Evolutionary conservation across 2,113 vertebrate species (phyloP).

Genomic region (Theropithecus gelada): DNA sequence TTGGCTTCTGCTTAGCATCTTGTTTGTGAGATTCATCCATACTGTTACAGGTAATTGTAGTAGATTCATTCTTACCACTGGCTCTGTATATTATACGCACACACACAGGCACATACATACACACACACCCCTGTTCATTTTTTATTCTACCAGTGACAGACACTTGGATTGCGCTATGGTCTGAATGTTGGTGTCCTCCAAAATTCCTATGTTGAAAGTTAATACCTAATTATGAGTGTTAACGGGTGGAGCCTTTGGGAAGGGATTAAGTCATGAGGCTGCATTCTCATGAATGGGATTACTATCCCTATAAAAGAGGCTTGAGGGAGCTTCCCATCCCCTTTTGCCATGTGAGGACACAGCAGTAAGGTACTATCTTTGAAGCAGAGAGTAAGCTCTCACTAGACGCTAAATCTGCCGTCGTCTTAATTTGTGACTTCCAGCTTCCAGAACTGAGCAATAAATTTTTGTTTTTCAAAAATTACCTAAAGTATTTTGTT

Average conservation of each 20-base stretch:
- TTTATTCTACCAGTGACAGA: not conserved
- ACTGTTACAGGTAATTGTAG: not conserved
- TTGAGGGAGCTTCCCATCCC: not conserved
- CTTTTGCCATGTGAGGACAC: not conserved
- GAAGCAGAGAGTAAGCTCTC: not conserved
- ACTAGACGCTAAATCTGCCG: not conserved
- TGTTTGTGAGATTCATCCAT: not conserved
- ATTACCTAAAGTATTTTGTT: not conserved
- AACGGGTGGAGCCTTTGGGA: not conserved
- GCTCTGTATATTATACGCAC: not conserved
- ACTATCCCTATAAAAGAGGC: not conserved
- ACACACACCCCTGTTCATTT: not conserved
- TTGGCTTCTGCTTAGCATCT: not conserved
- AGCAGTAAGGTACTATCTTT: not conserved
- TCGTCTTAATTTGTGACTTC: not conserved
- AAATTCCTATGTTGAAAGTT: not conserved
- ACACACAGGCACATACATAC: too few species aligned
- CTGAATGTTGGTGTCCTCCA: not conserved
- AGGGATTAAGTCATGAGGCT: not conserved
- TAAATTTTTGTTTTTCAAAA: not conserved
- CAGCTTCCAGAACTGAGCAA: not conserved
- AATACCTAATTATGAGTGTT: not conserved
- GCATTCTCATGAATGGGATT: not conserved
- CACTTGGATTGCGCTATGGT: not conserved
- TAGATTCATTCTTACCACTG: not conserved